Percentiles rank a stretch among this genome's conserved stretches.
phyloP scores from a whole-genome alignment of 2,888 invertebrate species.

The Nasonia oneida region DNA sequence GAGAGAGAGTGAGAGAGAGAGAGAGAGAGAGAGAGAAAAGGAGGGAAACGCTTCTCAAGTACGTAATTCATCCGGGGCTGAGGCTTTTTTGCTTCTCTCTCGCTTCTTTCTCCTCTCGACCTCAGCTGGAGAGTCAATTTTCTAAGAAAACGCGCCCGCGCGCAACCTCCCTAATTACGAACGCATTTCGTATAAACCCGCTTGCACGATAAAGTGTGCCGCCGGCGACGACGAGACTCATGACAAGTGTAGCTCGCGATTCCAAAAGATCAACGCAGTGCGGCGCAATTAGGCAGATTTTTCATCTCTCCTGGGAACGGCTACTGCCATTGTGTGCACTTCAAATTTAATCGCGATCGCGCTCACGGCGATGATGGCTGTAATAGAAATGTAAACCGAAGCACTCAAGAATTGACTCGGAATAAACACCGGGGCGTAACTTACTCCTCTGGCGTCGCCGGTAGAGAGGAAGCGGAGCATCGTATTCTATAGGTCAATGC shows the following conservation, averaged over 20 bases:
- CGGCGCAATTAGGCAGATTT: slow-evolving; percentile 30
- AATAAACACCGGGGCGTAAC: slow-evolving; percentile 10
- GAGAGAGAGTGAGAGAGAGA: not conserved
- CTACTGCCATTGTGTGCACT: too few relatives aligned
- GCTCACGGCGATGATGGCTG: too few relatives aligned
- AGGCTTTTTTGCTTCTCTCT: not conserved
- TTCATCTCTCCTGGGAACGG: not conserved
- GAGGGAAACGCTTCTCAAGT: slow-evolving; percentile 21
- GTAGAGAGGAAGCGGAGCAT: not conserved
- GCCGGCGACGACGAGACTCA: not conserved
- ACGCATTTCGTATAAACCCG: slow-evolving; percentile 23
- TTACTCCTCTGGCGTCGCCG: not conserved
- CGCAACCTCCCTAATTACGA: slow-evolving; percentile 36
- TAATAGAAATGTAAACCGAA: too few relatives aligned
- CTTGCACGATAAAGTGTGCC: not conserved
- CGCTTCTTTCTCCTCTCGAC: not conserved
- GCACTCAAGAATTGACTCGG: too few relatives aligned
- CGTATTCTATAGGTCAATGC: slow-evolving; percentile 8
- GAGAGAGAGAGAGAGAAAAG: not conserved
- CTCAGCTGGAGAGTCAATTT: slow-evolving; percentile 54
- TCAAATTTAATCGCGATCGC: not conserved
- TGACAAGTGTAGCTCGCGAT: not conserved
- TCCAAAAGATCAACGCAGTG: slow-evolving; percentile 23
- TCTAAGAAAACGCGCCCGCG: slow-evolving; percentile 37
- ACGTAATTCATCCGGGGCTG: slow-evolving; percentile 19